Base-by-base conservation (phyloP, 2,113 vertebrate genomes). In the Bubo scandiacus region DNA sequence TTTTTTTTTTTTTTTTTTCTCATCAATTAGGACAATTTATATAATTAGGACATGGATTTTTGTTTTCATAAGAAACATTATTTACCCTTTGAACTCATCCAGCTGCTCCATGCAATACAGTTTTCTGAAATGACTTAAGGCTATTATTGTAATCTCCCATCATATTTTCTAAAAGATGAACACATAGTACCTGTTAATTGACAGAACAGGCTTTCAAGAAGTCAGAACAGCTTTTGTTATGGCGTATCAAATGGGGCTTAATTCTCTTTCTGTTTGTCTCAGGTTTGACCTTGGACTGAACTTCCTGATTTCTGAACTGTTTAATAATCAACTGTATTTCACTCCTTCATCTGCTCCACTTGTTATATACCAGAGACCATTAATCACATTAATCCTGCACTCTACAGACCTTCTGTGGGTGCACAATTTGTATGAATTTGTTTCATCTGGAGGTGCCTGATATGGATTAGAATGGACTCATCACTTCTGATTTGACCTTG, bases 171-270 rank as follows among this genome's bases (percentile, higher is more conserved):
- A 40, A 61, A 49, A 92, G 12, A 87, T 72, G 70, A 82, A 61
- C 57, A 79, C 36, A 43, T 7, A 82, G 18, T 89, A 80, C 61
- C 66, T 58, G 62, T 25, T 94, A 94, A 95, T 87, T 87, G 87
- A 49, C n/a, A 93, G 74, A 85, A 90, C 36, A 75, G 54, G 38
- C 62, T 90, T 92, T 85, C 73, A 75, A 82, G 66, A 95, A 93
- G 62, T 89, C 86, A 72, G 57, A 85, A 72, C 1, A 5, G 49
- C 49, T 91, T 94, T 91, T 89, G 29, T 61, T 71, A 55, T 49
- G 20, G 16, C 57, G 5, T 62, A 65, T 91, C 42, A 89, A 91
- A 87, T 81, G 52, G 3, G 75, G 34, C 14, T 90, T 80, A 87
- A 92, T 89, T 91, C 40, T 89, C 30, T 86, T 89, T 88, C 65